Conservation (phyloP, 2,113 vertebrate genomes). For the Leucoraja erinaceus region DNA sequence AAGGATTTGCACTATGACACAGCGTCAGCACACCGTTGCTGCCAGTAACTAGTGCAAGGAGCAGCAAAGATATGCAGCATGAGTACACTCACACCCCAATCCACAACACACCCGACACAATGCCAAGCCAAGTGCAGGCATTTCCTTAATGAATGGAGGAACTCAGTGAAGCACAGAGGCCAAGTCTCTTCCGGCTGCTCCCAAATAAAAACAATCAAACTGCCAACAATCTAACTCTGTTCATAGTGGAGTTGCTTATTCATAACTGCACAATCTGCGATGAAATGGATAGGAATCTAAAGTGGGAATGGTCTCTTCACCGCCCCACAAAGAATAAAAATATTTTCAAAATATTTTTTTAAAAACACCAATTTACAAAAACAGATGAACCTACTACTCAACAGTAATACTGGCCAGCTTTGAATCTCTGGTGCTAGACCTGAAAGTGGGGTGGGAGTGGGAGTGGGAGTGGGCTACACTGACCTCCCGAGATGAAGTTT, state of each 20-base stretch:
- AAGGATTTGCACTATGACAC: background rate
- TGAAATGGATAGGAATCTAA: background rate
- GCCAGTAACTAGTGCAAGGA: background rate
- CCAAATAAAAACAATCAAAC: background rate
- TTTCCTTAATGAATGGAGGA: background rate
- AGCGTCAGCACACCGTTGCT: background rate
- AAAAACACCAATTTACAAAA: background rate
- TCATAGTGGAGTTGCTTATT: no score
- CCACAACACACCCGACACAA: no score
- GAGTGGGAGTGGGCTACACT: background rate
- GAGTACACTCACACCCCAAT: background rate
- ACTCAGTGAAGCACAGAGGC: background rate
- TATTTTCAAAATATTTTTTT: background rate
- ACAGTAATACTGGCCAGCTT: background rate
- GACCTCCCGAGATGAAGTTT: background rate
- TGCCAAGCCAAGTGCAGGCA: no score
- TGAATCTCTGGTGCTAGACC: background rate
- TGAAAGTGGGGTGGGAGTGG: background rate
- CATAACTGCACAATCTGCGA: background rate
- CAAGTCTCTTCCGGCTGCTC: background rate
- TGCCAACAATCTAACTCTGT: no score
- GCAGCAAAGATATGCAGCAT: background rate
- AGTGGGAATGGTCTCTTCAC: background rate
- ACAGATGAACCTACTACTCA: background rate
- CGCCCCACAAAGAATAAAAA: background rate